A percentile compares a stretch with the other conserved stretches of the same genome.
These are phyloP conservation scores for Calliscelio sp. DNA, from an alignment of 2,888 invertebrate species.

Conservation along the genomic window DNA sequence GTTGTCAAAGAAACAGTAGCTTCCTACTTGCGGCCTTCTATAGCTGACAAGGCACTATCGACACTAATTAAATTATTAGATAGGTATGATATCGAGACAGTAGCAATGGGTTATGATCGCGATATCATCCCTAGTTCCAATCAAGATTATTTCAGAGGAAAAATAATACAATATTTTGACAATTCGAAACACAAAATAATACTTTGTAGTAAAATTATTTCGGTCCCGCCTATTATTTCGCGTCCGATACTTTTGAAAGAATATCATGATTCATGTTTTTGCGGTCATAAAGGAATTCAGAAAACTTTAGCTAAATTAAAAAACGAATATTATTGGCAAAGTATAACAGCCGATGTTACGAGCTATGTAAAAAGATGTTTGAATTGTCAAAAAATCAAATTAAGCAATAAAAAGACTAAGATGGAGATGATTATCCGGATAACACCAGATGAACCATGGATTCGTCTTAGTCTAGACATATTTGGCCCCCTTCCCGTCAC, in stretches of 20 bases:
- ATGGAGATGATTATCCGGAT: not conserved
- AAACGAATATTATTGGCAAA: not conserved
- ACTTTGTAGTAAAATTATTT: not conserved
- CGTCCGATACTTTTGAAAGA: not conserved
- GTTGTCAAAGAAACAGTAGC: not conserved
- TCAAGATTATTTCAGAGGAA: too few relatives aligned
- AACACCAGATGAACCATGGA: not conserved
- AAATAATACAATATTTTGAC: too few relatives aligned
- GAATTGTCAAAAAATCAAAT: not conserved
- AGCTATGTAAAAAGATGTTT: not conserved
- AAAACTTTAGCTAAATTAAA: not conserved
- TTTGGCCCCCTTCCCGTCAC: not conserved
- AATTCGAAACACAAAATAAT: not conserved
- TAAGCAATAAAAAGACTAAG: not conserved
- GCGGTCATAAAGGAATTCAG: not conserved
- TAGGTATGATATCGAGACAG: too few relatives aligned
- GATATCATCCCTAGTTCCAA: too few relatives aligned
- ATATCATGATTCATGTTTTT: not conserved
- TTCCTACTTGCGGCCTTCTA: not conserved
- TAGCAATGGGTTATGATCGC: too few relatives aligned
- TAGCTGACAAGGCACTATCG: not conserved
- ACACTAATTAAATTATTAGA: not conserved
- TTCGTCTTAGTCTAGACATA: not conserved
- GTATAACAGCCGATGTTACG: not conserved
- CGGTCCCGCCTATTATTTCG: not conserved